Evolutionary conservation across 2,797 vertebrate species (phyloP).

Genomic region (Hemitrygon akajei): DNA sequence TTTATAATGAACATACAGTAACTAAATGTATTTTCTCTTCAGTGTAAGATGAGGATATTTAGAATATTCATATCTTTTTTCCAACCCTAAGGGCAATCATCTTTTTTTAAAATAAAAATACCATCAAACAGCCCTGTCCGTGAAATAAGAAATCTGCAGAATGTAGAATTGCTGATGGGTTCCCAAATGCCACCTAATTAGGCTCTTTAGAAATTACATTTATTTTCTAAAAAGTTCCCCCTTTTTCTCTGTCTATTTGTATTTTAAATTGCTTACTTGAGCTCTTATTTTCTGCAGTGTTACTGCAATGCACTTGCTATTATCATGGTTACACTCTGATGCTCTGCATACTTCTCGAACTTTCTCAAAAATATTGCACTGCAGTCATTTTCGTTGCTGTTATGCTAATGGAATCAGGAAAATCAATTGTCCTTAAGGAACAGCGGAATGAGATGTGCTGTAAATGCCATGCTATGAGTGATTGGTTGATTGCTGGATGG

Average conservation of each 20-base stretch:
- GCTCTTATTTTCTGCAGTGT: conserved; percentile 52
- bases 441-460: conserved; percentile 79
- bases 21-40: neutral
- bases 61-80: conserved; percentile 24
- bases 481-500: conserved; percentile 71
- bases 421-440: conserved; percentile 89
- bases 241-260: conserved; percentile 41
- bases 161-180: conserved; percentile 48
- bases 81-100: neutral
- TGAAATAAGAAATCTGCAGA: conserved; percentile 51
- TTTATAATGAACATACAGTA: neutral
- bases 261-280: conserved; percentile 52
- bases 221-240: conserved; percentile 49
- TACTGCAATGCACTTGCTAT: conserved; percentile 53
- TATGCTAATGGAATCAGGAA: conserved; percentile 86
- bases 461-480: conserved; percentile 84
- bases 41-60: neutral
- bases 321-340: conserved; percentile 68
- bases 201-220: conserved; percentile 51
- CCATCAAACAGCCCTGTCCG: conserved; percentile 39
- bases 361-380: conserved; percentile 75
- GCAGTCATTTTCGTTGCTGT: conserved; percentile 73
- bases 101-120: conserved; percentile 17
- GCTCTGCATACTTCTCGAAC: conserved; percentile 72
- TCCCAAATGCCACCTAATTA: conserved; percentile 50